Conservation (phyloP, 2,888 invertebrate species). For the Tipula helvola region DNA sequence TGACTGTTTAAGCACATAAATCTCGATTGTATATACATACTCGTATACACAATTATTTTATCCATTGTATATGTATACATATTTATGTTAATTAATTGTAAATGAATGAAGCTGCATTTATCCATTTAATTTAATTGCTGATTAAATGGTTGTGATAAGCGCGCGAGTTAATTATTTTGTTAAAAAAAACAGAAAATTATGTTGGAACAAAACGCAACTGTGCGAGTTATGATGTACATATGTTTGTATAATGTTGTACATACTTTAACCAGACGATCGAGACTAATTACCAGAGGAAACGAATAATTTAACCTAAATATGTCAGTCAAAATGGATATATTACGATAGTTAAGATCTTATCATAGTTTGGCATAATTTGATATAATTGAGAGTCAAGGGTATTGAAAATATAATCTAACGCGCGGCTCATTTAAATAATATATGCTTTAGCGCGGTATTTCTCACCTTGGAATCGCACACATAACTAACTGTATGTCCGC, state of each 20-base stretch:
- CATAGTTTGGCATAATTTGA: neutral
- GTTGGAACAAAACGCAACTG: neutral
- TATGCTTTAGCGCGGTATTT: neutral
- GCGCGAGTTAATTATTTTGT: neutral
- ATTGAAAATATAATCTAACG: neutral
- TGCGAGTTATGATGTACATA: neutral
- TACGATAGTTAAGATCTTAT: neutral
- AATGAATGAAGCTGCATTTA: neutral
- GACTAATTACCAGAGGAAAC: neutral
- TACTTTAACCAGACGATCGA: neutral
- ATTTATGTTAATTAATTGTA: neutral
- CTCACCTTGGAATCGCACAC: neutral
- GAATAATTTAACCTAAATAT: neutral
- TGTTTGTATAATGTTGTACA: too few species aligned
- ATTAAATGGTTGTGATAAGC: neutral
- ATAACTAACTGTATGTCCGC: neutral
- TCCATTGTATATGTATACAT: neutral
- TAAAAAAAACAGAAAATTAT: neutral
- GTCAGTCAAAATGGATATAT: neutral
- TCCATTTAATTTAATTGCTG: neutral
- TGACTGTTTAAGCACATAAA: neutral
- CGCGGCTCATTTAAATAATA: neutral
- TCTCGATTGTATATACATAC: neutral
- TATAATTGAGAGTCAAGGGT: neutral
- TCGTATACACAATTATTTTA: neutral